Conservation (phyloP, 2,113 vertebrate genomes). For the Cichladusa arquata region DNA sequence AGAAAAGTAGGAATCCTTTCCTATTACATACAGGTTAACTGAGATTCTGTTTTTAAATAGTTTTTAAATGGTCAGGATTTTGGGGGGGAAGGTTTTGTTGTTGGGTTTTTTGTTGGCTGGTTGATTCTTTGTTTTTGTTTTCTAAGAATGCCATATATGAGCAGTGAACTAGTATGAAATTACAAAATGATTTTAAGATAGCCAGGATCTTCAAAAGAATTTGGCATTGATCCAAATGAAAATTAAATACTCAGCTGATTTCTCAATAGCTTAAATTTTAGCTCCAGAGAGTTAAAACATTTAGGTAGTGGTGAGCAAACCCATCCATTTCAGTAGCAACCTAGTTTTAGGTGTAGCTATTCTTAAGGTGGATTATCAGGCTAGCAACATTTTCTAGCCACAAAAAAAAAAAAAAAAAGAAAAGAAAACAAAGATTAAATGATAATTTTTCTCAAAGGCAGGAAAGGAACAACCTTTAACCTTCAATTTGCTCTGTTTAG, state of each 20-base stretch:
- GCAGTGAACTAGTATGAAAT: not conserved
- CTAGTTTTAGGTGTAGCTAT: not conserved
- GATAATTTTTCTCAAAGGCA: not conserved
- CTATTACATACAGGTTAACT: not conserved
- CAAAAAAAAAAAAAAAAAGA: not conserved
- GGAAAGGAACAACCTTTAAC: not conserved
- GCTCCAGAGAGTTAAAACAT: not conserved
- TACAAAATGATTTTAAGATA: not conserved
- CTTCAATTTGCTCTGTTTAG: not conserved
- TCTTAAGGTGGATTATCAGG: not conserved
- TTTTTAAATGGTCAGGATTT: not conserved
- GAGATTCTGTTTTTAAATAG: not conserved
- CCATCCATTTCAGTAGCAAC: not conserved
- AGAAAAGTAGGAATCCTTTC: not conserved
- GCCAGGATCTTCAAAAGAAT: not conserved
- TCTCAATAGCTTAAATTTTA: not conserved
- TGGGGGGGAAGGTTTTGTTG: rapidly evolving
- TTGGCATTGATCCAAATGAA: not conserved
- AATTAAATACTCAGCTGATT: not conserved
- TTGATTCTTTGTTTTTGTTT: not conserved
- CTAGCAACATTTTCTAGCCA: not conserved
- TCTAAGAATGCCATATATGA: not conserved
- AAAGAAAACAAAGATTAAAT: not conserved
- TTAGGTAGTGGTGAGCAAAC: not conserved
- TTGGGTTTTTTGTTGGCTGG: not conserved